A percentile compares a stretch with the other conserved stretches of the same genome.
These are phyloP conservation scores for Synergus umbraculus DNA, from an alignment of 2,888 invertebrate species.

Conservation along the genomic window DNA sequence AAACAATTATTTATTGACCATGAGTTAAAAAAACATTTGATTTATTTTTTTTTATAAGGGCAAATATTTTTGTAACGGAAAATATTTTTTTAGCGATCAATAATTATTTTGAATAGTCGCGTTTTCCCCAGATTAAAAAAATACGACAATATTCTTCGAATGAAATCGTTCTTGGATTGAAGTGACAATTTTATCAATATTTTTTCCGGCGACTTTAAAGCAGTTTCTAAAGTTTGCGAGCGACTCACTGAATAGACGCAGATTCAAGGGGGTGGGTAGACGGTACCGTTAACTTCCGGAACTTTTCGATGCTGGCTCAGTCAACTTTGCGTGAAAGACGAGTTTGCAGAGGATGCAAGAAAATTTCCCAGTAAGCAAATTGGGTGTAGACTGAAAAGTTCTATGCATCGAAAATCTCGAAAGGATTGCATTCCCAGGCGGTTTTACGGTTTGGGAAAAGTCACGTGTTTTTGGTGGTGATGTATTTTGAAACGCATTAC, in stretches of 20 bases:
- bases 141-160: background rate
- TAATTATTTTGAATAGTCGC: no score
- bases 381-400: constrained; percentile 31
- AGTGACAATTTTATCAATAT: constrained; percentile 36
- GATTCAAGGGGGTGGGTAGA: constrained; percentile 3
- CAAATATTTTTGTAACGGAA: no score
- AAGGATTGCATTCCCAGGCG: constrained; percentile 19
- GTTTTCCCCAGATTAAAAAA: background rate
- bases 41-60: no score
- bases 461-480: background rate
- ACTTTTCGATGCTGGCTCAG: constrained; percentile 36
- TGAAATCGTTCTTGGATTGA: constrained; percentile 14
- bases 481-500: constrained; percentile 11
- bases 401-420: background rate
- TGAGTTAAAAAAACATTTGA: no score
- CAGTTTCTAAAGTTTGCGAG: constrained; percentile 36
- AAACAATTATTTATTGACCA: no score
- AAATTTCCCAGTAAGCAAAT: constrained; percentile 36
- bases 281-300: constrained; percentile 29
- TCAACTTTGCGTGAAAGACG: constrained; percentile 39
- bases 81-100: no score
- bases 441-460: background rate
- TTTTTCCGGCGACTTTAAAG: constrained; percentile 35
- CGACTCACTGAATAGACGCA: constrained; percentile 25
- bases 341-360: constrained; percentile 31